These are phyloP conservation scores for Notodonta dromedarius DNA, from an alignment of 2,888 invertebrate genomes.

Conservation along the genomic window DNA sequence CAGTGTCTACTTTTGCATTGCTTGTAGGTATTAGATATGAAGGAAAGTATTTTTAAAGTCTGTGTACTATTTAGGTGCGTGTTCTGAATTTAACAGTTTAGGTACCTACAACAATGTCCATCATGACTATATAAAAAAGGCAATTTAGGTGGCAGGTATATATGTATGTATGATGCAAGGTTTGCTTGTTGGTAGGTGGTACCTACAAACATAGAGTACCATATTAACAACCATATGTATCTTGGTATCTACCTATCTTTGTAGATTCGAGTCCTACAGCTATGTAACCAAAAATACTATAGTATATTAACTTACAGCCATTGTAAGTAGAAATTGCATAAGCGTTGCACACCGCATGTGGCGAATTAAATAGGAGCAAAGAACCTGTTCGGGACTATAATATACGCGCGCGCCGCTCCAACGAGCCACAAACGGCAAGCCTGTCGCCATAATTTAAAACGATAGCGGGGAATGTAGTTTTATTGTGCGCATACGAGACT, in stretches of 20 bases:
- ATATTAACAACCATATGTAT: no score
- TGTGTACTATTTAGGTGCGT: no score
- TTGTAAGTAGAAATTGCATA: slow-evolving; percentile 77
- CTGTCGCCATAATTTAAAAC: slow-evolving; percentile 76
- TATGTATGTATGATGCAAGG: no score
- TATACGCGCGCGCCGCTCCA: slow-evolving; percentile 62
- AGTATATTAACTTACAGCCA: slow-evolving; percentile 59
- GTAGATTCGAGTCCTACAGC: slow-evolving; percentile 47
- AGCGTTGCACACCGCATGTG: slow-evolving; percentile 72
- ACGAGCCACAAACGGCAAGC: slow-evolving; percentile 68
- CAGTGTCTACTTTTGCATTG: no score
- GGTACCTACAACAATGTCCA: not conserved
- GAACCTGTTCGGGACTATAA: slow-evolving; percentile 74
- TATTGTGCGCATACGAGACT: slow-evolving; percentile 69
- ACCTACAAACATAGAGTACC: no score
- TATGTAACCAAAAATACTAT: slow-evolving; percentile 38
- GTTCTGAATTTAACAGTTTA: no score
- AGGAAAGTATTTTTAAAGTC: no score
- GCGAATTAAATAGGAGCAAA: slow-evolving; percentile 77
- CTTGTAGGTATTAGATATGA: no score
- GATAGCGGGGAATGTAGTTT: slow-evolving; percentile 73
- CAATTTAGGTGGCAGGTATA: no score
- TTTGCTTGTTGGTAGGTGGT: no score
- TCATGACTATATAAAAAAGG: no score
- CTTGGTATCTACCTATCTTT: slow-evolving; percentile 14